phyloP scores from a whole-genome alignment of 2,797 vertebrate genomes.

The Myripristis murdjan region DNA sequence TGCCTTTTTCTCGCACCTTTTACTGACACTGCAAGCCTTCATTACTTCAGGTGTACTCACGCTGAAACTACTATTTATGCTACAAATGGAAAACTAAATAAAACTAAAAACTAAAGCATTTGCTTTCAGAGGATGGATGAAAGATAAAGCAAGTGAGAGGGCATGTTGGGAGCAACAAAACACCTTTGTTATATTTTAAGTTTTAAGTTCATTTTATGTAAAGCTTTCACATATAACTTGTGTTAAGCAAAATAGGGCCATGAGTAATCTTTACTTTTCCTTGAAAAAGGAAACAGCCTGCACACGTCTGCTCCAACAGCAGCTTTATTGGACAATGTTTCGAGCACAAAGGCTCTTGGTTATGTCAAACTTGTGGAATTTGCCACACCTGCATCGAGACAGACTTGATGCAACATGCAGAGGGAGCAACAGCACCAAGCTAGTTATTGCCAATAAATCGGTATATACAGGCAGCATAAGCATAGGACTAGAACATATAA shows the following conservation, averaged over 20 bases:
- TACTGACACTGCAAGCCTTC: background rate
- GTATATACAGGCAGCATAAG: too few relatives aligned
- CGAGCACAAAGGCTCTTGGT: background rate
- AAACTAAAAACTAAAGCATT: constrained; percentile 32
- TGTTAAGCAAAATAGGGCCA: constrained; percentile 26
- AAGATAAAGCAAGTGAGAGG: constrained; percentile 49
- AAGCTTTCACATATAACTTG: constrained; percentile 51
- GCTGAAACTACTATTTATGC: constrained; percentile 15
- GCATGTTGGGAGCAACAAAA: constrained; percentile 43
- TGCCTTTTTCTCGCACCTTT: background rate
- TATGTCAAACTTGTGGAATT: background rate
- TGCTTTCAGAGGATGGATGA: constrained; percentile 42
- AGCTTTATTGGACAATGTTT: constrained; percentile 1
- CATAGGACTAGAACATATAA: too few relatives aligned
- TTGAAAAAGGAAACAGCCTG: constrained; percentile 5
- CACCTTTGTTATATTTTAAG: constrained; percentile 43
- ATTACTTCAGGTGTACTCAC: background rate
- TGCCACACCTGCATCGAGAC: background rate
- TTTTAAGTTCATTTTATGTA: constrained; percentile 50
- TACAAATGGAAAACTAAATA: constrained; percentile 16
- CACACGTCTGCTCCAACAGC: background rate
- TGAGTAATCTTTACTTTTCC: constrained; percentile 22
- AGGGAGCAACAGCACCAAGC: background rate
- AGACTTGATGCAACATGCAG: background rate
- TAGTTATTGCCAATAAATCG: too few relatives aligned